phyloP scores from a whole-genome alignment of 2,113 vertebrate genomes.

The Girardinichthys multiradiatus region DNA sequence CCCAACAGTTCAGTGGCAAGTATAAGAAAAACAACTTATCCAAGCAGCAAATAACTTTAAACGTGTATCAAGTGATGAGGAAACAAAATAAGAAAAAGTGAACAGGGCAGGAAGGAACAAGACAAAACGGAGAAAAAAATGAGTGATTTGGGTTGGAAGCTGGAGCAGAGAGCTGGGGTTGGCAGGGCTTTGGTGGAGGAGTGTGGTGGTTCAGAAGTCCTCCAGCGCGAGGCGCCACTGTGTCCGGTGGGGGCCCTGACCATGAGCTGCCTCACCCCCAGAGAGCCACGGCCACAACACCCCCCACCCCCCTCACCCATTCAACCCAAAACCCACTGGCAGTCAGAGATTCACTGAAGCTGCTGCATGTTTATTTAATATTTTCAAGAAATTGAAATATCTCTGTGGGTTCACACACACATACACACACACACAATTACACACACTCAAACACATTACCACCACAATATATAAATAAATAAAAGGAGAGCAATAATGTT shows the following conservation, averaged over 20 bases:
- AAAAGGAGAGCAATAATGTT: conserved; percentile 77
- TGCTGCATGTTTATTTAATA: conserved; percentile 89
- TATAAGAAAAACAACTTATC: conserved; percentile 24
- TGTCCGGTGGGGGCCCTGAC: conserved; percentile 85
- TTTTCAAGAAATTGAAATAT: conserved; percentile 90
- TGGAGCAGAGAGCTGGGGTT: conserved; percentile 75
- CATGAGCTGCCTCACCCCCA: conserved; percentile 81
- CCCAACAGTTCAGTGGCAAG: conserved; percentile 37
- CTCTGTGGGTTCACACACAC: conserved; percentile 79
- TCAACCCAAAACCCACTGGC: conserved; percentile 82
- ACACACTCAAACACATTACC: conserved; percentile 62
- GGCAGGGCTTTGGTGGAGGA: conserved; percentile 83
- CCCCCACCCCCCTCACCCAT: conserved; percentile 68
- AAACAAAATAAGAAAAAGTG: conserved; percentile 53
- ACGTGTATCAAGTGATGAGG: conserved; percentile 53
- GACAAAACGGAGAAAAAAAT: conserved; percentile 63
- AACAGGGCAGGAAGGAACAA: conserved; percentile 38
- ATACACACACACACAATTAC: conserved; percentile 69
- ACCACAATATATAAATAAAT: conserved; percentile 81
- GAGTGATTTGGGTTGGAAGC: conserved; percentile 78
- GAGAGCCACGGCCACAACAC: conserved; percentile 79
- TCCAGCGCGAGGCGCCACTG: conserved; percentile 88
- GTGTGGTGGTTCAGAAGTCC: conserved; percentile 91
- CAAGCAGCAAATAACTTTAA: conserved; percentile 64
- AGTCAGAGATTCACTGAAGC: conserved; percentile 75